These are phyloP conservation scores for Glaucomys volans DNA, from an alignment of 2,113 vertebrate species.

Conservation along the genomic window DNA sequence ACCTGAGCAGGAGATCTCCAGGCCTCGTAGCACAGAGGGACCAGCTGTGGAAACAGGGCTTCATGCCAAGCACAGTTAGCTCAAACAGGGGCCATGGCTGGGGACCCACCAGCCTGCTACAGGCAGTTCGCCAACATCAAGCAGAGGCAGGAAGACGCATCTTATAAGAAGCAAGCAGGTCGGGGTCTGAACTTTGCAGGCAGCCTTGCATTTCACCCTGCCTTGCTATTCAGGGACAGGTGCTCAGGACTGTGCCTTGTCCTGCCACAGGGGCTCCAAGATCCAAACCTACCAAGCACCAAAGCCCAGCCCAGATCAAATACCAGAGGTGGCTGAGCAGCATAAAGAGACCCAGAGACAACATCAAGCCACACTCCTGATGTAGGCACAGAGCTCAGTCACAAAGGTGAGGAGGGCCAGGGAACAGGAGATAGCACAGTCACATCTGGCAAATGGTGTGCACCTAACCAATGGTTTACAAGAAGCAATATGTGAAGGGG, in stretches of 20 bases:
- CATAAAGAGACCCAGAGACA: too few relatives aligned
- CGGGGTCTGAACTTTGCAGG: not conserved
- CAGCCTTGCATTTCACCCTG: too few relatives aligned
- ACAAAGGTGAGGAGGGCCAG: not conserved
- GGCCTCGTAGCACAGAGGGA: constrained; percentile 39
- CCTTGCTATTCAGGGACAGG: not conserved
- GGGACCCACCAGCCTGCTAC: rapidly evolving
- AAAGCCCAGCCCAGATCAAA: too few relatives aligned
- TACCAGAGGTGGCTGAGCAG: too few relatives aligned
- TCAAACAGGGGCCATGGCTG: not conserved
- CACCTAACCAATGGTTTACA: not conserved
- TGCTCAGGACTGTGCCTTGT: not conserved
- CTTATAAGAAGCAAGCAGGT: not conserved
- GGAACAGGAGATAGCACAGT: not conserved
- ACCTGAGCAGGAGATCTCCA: not conserved
- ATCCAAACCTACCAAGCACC: not conserved
- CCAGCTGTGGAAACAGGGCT: not conserved
- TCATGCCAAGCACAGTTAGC: constrained; percentile 16
- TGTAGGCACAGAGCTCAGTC: not conserved
- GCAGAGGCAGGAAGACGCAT: not conserved
- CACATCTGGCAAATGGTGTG: not conserved
- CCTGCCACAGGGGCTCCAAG: not conserved
- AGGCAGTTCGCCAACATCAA: not conserved
- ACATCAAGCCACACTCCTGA: too few relatives aligned
- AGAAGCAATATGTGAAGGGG: not conserved